These are phyloP conservation scores for Cheilosia impressa DNA, from an alignment of 2,888 invertebrate species.

Conservation along the genomic window DNA sequence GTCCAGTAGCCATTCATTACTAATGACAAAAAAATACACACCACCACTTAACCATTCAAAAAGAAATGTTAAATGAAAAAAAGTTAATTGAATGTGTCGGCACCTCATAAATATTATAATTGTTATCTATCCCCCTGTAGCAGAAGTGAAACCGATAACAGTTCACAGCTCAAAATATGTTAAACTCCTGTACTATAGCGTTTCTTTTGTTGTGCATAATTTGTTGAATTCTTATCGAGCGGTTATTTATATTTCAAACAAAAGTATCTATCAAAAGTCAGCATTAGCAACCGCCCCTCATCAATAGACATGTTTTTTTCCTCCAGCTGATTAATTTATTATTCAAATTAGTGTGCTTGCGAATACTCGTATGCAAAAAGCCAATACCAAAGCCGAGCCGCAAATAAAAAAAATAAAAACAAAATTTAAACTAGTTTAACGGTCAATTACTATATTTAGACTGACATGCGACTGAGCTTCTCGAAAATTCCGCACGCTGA, in stretches of 20 bases:
- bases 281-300: neutral
- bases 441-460: constrained; percentile 40
- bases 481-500: constrained; percentile 14
- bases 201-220: constrained; percentile 30
- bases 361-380: constrained; percentile 16
- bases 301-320: constrained; percentile 3
- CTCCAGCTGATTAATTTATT: constrained; percentile 14
- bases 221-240: constrained; percentile 28
- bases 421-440: constrained; percentile 7
- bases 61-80: no score
- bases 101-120: constrained; percentile 8
- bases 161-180: neutral
- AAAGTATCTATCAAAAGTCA: constrained; percentile 21
- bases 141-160: constrained; percentile 22
- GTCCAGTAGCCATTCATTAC: no score
- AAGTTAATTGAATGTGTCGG: neutral
- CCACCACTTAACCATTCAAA: no score
- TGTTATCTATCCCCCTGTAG: neutral
- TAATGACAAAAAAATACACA: no score
- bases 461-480: constrained; percentile 25
- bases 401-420: neutral
- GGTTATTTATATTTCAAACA: constrained; percentile 13
- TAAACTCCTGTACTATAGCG: neutral
- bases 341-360: constrained; percentile 27
- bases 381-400: neutral